Evolutionary conservation across 1,140 invertebrate species (phyloP).

Genomic region (Saccostrea echinata): DNA sequence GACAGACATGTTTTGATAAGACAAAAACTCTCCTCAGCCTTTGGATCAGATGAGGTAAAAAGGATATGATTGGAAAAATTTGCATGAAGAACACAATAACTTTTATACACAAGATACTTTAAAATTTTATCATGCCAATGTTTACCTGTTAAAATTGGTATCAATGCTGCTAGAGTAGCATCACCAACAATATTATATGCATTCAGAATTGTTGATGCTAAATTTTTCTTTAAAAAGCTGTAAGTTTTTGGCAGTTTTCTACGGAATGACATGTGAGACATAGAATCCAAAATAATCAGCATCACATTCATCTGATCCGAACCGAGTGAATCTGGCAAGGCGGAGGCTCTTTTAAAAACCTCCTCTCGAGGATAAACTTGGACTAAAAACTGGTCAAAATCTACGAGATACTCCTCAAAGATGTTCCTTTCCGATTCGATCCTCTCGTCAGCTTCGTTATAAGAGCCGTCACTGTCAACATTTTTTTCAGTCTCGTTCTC

Average conservation of each 20-base stretch:
- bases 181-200: slow-evolving; percentile 76
- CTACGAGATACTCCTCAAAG: slow-evolving; percentile 38
- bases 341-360: slow-evolving; percentile 65
- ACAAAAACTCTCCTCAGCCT: too few relatives aligned
- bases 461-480: neutral
- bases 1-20: too few relatives aligned
- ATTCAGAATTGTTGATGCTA: slow-evolving; percentile 68
- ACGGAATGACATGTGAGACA: slow-evolving; percentile 73
- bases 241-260: slow-evolving; percentile 73
- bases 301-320: slow-evolving; percentile 68
- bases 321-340: slow-evolving; percentile 3
- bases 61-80: too few relatives aligned
- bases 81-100: too few relatives aligned
- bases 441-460: neutral
- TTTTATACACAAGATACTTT: too few relatives aligned
- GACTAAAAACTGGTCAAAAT: slow-evolving; percentile 75
- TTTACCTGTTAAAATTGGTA: slow-evolving; percentile 75
- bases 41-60: too few relatives aligned
- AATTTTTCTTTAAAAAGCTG: slow-evolving; percentile 64
- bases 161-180: slow-evolving; percentile 72
- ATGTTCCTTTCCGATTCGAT: neutral
- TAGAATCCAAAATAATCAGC: slow-evolving; percentile 73
- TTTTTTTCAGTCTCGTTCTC: slow-evolving; percentile 33
- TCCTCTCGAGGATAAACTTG: slow-evolving; percentile 68
- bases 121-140: too few relatives aligned